Conservation (phyloP, 2,888 invertebrate genomes). For the Archips crataeganus region DNA sequence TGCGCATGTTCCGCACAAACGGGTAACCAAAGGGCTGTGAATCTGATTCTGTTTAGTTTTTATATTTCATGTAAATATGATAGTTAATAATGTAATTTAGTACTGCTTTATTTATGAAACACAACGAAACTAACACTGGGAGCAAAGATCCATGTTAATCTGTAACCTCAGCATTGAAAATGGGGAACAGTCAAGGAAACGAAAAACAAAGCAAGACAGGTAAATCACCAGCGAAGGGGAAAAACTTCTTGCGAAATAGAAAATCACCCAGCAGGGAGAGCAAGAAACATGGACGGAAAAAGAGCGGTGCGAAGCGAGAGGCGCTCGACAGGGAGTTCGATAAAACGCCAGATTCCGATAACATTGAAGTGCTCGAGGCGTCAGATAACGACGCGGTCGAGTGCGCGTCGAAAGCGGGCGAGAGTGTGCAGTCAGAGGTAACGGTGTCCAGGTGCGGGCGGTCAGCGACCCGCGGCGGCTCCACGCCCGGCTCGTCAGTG, state of each 20-base stretch:
- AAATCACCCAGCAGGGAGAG: constrained; percentile 75
- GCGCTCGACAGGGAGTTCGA: constrained; percentile 71
- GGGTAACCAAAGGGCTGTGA: constrained; percentile 63
- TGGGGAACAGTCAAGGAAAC: constrained; percentile 85
- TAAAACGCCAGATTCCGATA: constrained; percentile 83
- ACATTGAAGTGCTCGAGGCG: constrained; percentile 75
- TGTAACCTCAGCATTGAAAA: constrained; percentile 50
- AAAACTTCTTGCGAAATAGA: constrained; percentile 83
- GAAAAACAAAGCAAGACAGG: constrained; percentile 82
- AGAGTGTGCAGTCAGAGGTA: constrained; percentile 76
- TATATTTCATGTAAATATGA: constrained; percentile 27
- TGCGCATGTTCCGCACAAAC: constrained; percentile 44
- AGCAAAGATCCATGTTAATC: not conserved
- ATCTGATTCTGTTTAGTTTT: constrained; percentile 50
- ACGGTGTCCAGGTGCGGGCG: constrained; percentile 80
- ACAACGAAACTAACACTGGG: not conserved
- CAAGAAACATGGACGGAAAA: constrained; percentile 77
- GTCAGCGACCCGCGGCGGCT: constrained; percentile 79
- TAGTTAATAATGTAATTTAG: not conserved
- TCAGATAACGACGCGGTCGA: constrained; percentile 82
- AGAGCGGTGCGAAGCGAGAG: constrained; percentile 71
- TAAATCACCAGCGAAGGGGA: constrained; percentile 85
- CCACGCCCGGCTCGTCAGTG: constrained; percentile 84
- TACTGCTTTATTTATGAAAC: constrained; percentile 11
- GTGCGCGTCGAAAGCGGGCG: constrained; percentile 74